Conservation (phyloP, 2,888 invertebrate species). For the Lochmaea capreae region DNA sequence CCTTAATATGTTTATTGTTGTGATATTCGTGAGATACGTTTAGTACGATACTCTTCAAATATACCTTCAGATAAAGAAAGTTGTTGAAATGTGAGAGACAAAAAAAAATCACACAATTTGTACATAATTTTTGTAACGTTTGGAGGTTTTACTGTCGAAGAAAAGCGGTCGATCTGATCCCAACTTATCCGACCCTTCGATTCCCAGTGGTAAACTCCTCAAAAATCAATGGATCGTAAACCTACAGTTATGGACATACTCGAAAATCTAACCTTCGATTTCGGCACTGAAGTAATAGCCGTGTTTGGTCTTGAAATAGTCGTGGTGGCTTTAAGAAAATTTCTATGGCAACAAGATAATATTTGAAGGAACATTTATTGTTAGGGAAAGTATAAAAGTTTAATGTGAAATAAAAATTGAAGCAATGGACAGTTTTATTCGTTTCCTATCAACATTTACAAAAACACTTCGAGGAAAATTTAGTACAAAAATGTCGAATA, state of each 20-base stretch:
- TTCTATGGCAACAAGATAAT: slow-evolving; percentile 3
- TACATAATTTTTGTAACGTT: too few relatives aligned
- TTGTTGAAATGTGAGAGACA: too few relatives aligned
- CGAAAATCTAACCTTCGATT: slow-evolving; percentile 11
- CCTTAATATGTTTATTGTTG: background rate
- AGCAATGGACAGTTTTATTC: too few relatives aligned
- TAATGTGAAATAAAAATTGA: too few relatives aligned
- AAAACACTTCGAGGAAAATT: too few relatives aligned
- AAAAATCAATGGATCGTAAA: slow-evolving; percentile 24
- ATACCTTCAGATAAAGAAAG: too few relatives aligned
- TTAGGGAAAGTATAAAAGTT: too few relatives aligned
- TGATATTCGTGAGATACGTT: background rate
- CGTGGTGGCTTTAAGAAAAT: background rate
- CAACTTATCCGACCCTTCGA: background rate
- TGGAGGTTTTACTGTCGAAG: too few relatives aligned
- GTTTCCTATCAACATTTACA: too few relatives aligned
- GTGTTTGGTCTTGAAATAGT: slow-evolving; percentile 4
- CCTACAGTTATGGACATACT: background rate
- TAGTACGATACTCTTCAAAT: background rate
- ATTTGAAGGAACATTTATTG: background rate
- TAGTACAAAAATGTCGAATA: too few relatives aligned
- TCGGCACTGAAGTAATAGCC: background rate
- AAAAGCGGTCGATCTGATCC: too few relatives aligned
- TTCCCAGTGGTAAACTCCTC: background rate
- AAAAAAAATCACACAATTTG: too few relatives aligned